Evolutionary conservation across 2,888 invertebrate species (phyloP).

Genomic region (Andrena marginata): DNA sequence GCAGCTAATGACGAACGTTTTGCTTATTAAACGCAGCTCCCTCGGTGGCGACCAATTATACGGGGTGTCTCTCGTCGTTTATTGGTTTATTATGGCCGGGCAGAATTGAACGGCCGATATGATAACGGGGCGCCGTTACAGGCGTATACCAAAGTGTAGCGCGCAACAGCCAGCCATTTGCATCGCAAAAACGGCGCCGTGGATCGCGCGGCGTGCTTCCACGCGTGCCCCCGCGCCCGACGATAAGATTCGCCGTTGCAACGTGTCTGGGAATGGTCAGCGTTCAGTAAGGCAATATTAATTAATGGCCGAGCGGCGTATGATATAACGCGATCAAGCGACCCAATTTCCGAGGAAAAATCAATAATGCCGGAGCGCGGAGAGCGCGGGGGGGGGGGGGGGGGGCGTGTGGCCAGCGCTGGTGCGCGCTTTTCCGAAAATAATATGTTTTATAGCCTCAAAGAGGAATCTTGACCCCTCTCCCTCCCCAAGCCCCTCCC

Average conservation of each 20-base stretch:
- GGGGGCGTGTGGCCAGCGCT: background rate
- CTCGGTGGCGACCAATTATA: conserved; percentile 44
- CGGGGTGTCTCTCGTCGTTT: conserved; percentile 39
- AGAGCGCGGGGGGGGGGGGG: background rate
- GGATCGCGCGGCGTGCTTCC: conserved; percentile 1
- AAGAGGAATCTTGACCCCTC: conserved; percentile 29
- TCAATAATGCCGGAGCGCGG: conserved; percentile 36
- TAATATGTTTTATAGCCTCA: conserved; percentile 26
- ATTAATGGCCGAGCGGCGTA: conserved; percentile 20
- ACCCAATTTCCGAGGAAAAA: conserved; percentile 46
- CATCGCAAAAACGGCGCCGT: conserved; percentile 14
- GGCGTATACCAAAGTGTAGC: background rate
- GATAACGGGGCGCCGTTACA: conserved; percentile 13
- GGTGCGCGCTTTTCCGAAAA: background rate
- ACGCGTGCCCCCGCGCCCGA: background rate
- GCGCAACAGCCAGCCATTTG: background rate
- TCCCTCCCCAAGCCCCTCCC: background rate
- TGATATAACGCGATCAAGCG: conserved; percentile 19
- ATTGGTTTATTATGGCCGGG: conserved; percentile 34
- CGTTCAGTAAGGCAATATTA: conserved; percentile 18
- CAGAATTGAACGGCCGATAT: conserved; percentile 24
- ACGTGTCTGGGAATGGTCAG: conserved; percentile 19
- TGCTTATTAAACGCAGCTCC: conserved; percentile 52
- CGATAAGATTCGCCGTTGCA: conserved; percentile 20
- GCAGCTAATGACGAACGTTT: conserved; percentile 44